Conservation (phyloP, 1,140 invertebrate genomes). For the Sitodiplosis mosellana region DNA sequence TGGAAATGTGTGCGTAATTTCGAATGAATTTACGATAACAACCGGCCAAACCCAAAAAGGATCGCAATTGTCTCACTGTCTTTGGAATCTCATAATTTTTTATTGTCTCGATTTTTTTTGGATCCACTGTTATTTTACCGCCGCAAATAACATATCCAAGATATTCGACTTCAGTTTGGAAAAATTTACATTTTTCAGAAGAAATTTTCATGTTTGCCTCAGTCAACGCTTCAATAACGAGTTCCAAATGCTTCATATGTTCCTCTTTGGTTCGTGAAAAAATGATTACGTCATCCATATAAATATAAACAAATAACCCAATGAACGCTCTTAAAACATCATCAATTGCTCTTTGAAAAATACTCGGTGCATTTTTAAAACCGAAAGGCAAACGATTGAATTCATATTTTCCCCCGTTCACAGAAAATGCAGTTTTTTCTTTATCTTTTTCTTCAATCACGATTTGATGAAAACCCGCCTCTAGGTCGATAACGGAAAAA, state of each 20-base stretch:
- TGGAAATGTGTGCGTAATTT: conserved; percentile 1
- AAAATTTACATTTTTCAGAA: conserved; percentile 4
- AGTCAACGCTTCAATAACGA: conserved; percentile 6
- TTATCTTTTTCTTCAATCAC: conserved; percentile 15
- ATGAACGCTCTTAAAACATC: conserved; percentile 14
- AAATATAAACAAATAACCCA: conserved; percentile 12
- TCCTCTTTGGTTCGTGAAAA: not conserved
- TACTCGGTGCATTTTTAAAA: conserved; percentile 22
- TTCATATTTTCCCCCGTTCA: conserved; percentile 21
- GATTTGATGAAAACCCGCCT: conserved; percentile 29
- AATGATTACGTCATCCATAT: conserved; percentile 11
- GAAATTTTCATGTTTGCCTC: conserved; percentile 5
- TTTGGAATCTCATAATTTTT: not conserved
- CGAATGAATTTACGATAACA: conserved; percentile 14
- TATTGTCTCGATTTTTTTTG: not conserved
- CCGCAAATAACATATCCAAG: conserved; percentile 7
- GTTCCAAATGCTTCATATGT: not conserved
- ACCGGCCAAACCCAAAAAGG: not conserved
- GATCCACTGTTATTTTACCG: conserved; percentile 4
- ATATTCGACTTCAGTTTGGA: not conserved
- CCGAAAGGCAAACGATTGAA: conserved; percentile 22
- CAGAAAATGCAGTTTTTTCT: conserved; percentile 22
- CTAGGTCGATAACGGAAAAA: conserved; percentile 27
- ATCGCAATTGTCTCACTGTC: not conserved
- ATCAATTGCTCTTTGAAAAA: conserved; percentile 27